Conservation (phyloP, 53 echinoderm and acorn worm genomes). For the Apostichopus leukothele region DNA sequence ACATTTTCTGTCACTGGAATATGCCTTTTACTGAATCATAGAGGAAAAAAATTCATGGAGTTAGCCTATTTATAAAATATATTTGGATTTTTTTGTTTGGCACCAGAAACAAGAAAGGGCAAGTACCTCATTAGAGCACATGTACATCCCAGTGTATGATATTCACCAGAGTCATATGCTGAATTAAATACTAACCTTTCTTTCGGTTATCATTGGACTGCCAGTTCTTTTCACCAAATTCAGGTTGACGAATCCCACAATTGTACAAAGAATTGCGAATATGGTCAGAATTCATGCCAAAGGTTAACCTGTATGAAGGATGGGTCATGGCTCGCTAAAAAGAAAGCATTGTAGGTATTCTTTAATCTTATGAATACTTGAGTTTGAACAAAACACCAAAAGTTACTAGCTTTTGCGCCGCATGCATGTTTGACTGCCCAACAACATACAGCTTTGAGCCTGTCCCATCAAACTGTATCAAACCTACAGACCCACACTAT, state of each 20-base stretch:
- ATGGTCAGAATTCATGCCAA: conserved; percentile 97
- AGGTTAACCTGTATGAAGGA: conserved; percentile 83
- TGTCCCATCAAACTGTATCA: not conserved
- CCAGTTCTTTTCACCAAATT: conserved; percentile 70
- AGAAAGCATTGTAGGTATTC: not conserved
- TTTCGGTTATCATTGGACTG: conserved; percentile 70
- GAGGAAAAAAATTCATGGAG: no score
- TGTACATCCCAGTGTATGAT: no score
- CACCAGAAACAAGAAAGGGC: no score
- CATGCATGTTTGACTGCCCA: no score
- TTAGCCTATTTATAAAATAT: no score
- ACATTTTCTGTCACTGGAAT: no score
- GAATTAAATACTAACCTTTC: conserved; percentile 63
- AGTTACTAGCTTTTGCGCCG: not conserved
- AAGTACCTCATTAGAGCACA: no score
- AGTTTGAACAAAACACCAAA: not conserved
- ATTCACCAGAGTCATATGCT: no score
- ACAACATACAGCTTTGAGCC: not conserved
- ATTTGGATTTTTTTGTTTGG: no score
- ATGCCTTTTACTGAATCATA: no score
- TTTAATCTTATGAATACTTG: no score
- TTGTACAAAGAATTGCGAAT: conserved; percentile 86
- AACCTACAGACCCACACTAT: no score
- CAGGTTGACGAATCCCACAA: conserved; percentile 81
- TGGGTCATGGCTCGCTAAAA: conserved; percentile 96